Base-by-base conservation (phyloP, 2,888 invertebrate genomes). In the Drosophila mimica region DNA sequence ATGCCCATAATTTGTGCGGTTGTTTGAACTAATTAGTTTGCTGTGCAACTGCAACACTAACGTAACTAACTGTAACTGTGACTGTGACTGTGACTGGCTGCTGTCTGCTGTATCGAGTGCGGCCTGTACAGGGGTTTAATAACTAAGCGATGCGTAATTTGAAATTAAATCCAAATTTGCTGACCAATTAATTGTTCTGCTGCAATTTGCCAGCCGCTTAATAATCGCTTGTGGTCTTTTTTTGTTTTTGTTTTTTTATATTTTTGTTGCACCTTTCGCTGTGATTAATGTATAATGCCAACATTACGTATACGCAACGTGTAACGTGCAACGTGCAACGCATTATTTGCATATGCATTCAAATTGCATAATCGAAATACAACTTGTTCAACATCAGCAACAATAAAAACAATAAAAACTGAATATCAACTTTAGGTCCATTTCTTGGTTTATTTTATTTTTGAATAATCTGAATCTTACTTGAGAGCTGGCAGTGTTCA, bases 211-310 rank as follows among this genome's bases (percentile, higher is more conserved):
- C 56, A 54, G 72, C 53, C 71, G 75, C 66, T 65, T 66, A 43
- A 63, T 65, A 72, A 73, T 68, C 61, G 75, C 63, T 66, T 58
- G 30, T 54, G 48, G 25, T 53, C 3, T 40, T 52, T 40, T 46
- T 62, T 54, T 38, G 6, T 34, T 36, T 25, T 25, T 25, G 1
- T 1, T 25, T 25, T 25, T 25, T 25, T 25, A 2, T 25, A 2
- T 25, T 40, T 62, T 54, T 38, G 6, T 34, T 36, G 38, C 38
- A 40, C 33, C 40, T 63, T 48, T 70, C 57, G 20, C 60, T 60
- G 69, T 70, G 70, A 82, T 80, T 82, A 83, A 83, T 76, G 82
- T 54, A 79, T 81, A 73, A 67, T 73, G 80, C 75, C 76, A 76
- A 76, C 78, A 75, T 78, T 74, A 73, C 70, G 81, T 76, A 65